Evolutionary conservation across 2,113 vertebrate species (phyloP).

Genomic region (Callaeas wilsoni): DNA sequence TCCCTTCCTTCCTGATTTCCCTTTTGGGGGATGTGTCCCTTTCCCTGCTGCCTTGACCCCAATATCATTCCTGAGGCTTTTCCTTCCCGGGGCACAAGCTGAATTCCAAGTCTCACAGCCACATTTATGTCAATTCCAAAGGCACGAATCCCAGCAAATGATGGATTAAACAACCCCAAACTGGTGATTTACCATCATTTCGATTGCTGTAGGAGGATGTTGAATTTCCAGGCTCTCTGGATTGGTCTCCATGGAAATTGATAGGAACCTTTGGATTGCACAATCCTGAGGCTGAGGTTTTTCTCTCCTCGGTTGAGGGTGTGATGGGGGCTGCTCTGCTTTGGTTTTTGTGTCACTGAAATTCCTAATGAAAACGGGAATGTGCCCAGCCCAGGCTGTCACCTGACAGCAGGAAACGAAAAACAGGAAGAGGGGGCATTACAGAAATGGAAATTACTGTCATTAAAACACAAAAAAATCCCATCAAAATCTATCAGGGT

Average conservation of each 20-base stretch:
- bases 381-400: neutral
- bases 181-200: neutral
- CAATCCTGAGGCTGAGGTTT: neutral
- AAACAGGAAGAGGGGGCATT: neutral
- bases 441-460: neutral
- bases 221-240: neutral
- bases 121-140: neutral
- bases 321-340: neutral
- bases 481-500: neutral
- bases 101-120: neutral
- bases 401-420: neutral
- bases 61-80: neutral
- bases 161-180: neutral
- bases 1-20: neutral
- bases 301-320: neutral
- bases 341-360: neutral
- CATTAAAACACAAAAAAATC: neutral
- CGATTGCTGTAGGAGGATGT: neutral
- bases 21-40: too few relatives aligned
- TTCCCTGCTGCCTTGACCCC: neutral
- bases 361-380: neutral
- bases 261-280: neutral
- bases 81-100: neutral
- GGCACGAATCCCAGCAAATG: neutral
- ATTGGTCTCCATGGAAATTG: constrained; percentile 11